Base-by-base conservation (phyloP, 1,140 invertebrate genomes). In the Calliopsis andreniformis region DNA sequence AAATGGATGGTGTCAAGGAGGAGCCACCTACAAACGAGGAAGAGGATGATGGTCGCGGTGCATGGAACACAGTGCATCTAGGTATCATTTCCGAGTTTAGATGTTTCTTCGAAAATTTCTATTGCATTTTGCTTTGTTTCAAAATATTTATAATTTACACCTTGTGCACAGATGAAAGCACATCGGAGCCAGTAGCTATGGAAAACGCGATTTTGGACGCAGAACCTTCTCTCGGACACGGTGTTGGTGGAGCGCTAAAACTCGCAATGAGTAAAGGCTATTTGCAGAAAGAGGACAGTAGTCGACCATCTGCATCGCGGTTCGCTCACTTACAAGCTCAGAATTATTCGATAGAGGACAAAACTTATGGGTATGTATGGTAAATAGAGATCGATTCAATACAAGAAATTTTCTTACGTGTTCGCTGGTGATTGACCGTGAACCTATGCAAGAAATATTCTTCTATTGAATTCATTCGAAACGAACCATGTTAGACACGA, bases 261-360 rank as follows among this genome's bases (percentile, higher is more conserved):
- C 91, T 99, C 47, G 98, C 98, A 10, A 94, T 97, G 87, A 98
- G 97, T 83, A 99, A 99, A 94, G 99, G 98, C 18, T 99, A 99
- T 90, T 92, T 99, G 12, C 97, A 98, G 88, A 95, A 96, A 86
- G 96, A 97, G 85, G 95, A 96, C 49, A 93, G 93, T 16, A 96
- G 96, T 87, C 91, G 94, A 55, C 95, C 95, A 0, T 95, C 95
- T 5, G 95, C 95, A 71, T 94, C 94, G n/a, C 91, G 95, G 83
- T 94, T 96, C 91, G 95, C 96, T 43, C 94, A 95, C 91, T 90
- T 99, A 16, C 95, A 97, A 91, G 98, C 97, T 4, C 94, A 98
- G 85, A 96, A 98, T 93, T 99, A 99, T 93, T 98, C 97, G 28
- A 99, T 99, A 89, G 98, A 99, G 90, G 98, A 99, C 89, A 99